Base-by-base conservation (phyloP, 2,888 invertebrate species). In the Synergus itoensis region DNA sequence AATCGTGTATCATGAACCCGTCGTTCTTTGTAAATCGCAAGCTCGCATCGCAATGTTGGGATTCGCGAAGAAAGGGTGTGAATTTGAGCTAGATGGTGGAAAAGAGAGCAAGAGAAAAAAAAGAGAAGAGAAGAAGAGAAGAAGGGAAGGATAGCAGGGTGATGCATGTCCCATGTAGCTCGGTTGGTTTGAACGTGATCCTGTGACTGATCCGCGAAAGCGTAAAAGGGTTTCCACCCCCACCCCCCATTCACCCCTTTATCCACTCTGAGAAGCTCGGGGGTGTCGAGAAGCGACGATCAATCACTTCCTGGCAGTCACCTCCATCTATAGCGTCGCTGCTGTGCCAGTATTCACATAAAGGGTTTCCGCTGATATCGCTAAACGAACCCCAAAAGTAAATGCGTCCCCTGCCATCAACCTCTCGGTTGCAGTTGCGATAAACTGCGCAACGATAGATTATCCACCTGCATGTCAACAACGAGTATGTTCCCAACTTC, bases 211-310 rank as follows among this genome's bases (percentile, higher is more conserved):
- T 90, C 87, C 88, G 84, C 87, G 89, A 88, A 88, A 88, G 88
- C 86, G 87, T 86, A 87, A 90, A 90, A 90, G 90, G 90, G 90
- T 89, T 90, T 84, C 85, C 84, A 84, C 86, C 83, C 85, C 84
- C 85, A 76, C 28, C 28, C 28, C 1, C 28, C 28, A 28, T 80
- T 83, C 85, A 89, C 88, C 90, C 89, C 88, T 90, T 90, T 88
- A 87, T 86, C 85, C 87, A 88, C 87, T 88, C 86, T 83, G 83
- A 84, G 83, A 87, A 87, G 87, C 86, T 85, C 85, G 85, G 86
- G 87, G 89, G 89, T 90, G 88, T 88, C 88, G 88, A 86, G 86
- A 87, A 86, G 86, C 86, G 86, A 89, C 89, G 89, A 91, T 91
- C 91, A 90, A 91, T 91, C 91, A 91, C 90, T 85, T 83, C 86